Base-by-base conservation (phyloP, 92 coral and sea anemone species). In the Meandrina meandrites region DNA sequence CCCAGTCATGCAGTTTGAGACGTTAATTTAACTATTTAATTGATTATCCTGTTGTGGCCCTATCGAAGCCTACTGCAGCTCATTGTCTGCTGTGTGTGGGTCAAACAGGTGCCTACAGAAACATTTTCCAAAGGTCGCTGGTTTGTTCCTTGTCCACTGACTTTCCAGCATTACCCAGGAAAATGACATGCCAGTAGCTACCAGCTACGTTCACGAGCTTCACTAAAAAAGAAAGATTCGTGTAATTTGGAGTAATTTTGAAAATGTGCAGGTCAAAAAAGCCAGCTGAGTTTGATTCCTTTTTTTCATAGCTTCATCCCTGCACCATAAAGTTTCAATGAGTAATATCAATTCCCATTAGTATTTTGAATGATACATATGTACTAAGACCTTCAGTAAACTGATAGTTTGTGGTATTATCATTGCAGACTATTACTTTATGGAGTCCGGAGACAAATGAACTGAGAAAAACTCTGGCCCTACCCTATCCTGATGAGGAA, bases 391-490 rank as follows among this genome's bases (percentile, higher is more conserved):
- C 69, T 7, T 24, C 24, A n/a, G 31, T 24, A 17, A 66, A 27
- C 34, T 66, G 34, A 4, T 0, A 66, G 34, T 28, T 37, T 42
- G 66, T 27, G 62, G 8, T 75, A 71, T 5, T 74, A 11, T n/a
- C 45, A 32, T 85, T 87, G 40, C 69, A 97, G 99, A 91, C 89
- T 62, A 80, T 97, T 24, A 97, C 99, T 22, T 69, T 97, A 35
- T 97, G 99, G 99, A 90, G 89, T 40, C 99, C 99, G 27, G 87
- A 76, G 36, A 87, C 95, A 53, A 97, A 93, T 88, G 97, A 96
- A 73, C 87, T 95, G 45, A 90, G 91, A 42, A 93, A 89, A 71
- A 91, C 98, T 15, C 90, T 95, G 36, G 86, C 91, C 79, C 76
- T 92, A 11, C 98, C 99, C 6, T 93, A 87, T 56, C 90, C 97